These are phyloP conservation scores for Amaurobius ferox DNA, from an alignment of 2,888 invertebrate genomes.

Conservation along the genomic window DNA sequence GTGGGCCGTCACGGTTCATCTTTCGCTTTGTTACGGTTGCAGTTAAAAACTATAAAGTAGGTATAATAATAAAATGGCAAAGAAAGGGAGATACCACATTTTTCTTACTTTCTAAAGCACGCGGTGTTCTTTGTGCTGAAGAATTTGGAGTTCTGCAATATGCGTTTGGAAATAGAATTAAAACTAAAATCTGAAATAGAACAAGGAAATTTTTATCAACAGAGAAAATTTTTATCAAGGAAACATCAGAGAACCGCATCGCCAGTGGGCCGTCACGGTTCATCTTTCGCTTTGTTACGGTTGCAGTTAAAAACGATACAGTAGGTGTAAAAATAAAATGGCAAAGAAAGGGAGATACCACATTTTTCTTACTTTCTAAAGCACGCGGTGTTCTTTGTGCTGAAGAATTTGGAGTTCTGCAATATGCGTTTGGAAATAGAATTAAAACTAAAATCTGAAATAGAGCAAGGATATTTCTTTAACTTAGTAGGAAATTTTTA, in stretches of 20 bases:
- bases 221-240: no score
- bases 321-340: background rate
- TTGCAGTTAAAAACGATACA: slow-evolving; percentile 21
- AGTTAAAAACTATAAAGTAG: slow-evolving; percentile 24
- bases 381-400: background rate
- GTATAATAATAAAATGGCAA: background rate
- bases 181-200: slow-evolving; percentile 7
- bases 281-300: slow-evolving; percentile 1
- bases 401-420: background rate
- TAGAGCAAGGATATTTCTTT: no score
- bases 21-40: slow-evolving; percentile 7
- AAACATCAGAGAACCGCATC: slow-evolving; percentile 28
- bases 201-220: no score
- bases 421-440: background rate
- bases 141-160: background rate
- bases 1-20: slow-evolving; percentile 23
- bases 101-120: background rate
- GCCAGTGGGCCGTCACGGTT: slow-evolving; percentile 25
- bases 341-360: background rate
- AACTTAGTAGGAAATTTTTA: no score
- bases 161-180: background rate
- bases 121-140: background rate
- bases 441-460: slow-evolving; percentile 11
- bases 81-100: background rate
- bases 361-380: background rate